phyloP scores from a whole-genome alignment of 2,113 vertebrate species.

The Gracilinanus agilis region DNA sequence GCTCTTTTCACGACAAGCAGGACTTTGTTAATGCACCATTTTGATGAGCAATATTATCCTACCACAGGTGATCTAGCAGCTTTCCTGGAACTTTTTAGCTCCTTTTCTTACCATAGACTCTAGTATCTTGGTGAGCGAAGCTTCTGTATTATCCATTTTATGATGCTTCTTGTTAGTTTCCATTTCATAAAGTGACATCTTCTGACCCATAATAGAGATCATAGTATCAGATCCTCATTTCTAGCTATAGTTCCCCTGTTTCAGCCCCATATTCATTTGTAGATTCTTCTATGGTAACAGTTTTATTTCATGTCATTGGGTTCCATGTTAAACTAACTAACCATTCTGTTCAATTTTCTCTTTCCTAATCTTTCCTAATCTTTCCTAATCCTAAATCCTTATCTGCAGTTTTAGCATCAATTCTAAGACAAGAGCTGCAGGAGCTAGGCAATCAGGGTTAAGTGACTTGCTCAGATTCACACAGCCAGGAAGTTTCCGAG shows the following conservation, averaged over 20 bases:
- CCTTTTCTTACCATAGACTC: background rate
- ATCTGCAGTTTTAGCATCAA: too few relatives aligned
- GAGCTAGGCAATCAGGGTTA: too few relatives aligned
- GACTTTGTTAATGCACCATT: background rate
- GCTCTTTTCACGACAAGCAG: background rate
- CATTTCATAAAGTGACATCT: too few relatives aligned
- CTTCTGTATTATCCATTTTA: background rate
- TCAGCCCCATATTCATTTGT: background rate
- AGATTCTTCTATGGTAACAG: background rate
- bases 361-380: too few relatives aligned
- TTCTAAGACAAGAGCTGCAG: too few relatives aligned
- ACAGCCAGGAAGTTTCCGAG: too few relatives aligned
- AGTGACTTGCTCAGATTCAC: too few relatives aligned
- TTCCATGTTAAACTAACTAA: background rate
- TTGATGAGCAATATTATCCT: background rate
- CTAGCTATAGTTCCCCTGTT: background rate
- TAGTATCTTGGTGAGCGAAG: background rate
- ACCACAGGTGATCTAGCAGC: background rate
- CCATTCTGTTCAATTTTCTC: background rate
- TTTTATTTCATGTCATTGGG: background rate
- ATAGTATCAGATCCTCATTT: background rate
- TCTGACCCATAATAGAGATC: too few relatives aligned
- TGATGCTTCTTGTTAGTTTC: background rate
- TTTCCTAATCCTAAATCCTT: too few relatives aligned
- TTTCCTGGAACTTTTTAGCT: background rate